Evolutionary conservation across 2,113 vertebrate species (phyloP), one percentile per base, ranked within the genome.

Genomic region (Shinisaurus crocodilurus): DNA sequence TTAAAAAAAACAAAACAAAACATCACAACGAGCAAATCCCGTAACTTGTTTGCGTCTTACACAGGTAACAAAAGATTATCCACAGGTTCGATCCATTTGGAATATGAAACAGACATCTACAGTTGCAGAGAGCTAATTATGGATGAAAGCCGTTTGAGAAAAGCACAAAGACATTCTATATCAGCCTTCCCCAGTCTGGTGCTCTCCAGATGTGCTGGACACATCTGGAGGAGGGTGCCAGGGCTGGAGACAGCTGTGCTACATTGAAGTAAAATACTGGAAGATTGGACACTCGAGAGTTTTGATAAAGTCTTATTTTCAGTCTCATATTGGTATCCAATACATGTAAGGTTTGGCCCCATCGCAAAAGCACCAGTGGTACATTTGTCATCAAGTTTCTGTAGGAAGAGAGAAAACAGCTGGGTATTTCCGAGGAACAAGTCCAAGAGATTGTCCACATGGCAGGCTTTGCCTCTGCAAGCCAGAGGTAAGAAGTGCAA

Each of bases 331-430:
- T 79, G 88, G 69, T 60, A 80, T 85, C 48, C 70, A 93, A 88
- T 48, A 92, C 70, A 45, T 63, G 45, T 40, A n/a, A 18, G 67
- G 72, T 82, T 92, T 91, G 90, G 90, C 91, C 90, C 86, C 86
- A 50, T 88, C 20, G 29, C 0, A 57, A 45, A 79, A 60, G 72
- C 69, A 88, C 67, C 12, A 45, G 23, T 50, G 74, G 75, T 57
- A 1, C 3, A 5, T 43, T 32, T 32, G 69, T 89, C 69, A 89
- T 89, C 91, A 93, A 92, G 91, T 82, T 86, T 92, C 40, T 82
- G 37, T 82, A 89, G 88, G 54, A 76, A 0, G 2, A 43, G 48
- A 69, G 79, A 86, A 87, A 50, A 75, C 20, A 15, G 63, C 5
- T 82, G 34, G 40, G 27, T 8, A 15, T 29, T 40, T 16, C 67